Conservation (phyloP, 2,113 vertebrate genomes). For the Raphicerus campestris region DNA sequence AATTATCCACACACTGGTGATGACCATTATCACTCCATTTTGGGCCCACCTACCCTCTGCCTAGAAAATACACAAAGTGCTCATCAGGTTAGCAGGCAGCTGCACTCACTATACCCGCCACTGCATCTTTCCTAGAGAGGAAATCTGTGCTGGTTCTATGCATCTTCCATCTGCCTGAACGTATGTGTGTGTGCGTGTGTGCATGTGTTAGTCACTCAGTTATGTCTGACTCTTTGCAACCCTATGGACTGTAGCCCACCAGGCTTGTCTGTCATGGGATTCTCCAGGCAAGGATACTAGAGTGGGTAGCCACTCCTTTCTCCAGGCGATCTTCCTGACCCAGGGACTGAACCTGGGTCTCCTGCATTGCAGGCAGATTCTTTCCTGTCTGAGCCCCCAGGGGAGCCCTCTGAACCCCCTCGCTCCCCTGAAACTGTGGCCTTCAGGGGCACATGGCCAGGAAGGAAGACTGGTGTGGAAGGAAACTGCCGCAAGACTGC, state of each 20-base stretch:
- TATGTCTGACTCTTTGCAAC: background rate
- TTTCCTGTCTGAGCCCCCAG: background rate
- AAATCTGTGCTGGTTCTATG: background rate
- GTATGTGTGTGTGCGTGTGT: accelerated
- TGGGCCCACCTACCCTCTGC: background rate
- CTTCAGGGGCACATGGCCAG: background rate
- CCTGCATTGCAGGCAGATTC: background rate
- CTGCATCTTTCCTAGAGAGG: background rate
- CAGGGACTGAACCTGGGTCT: background rate
- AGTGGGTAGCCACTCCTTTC: background rate
- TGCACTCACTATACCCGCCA: background rate
- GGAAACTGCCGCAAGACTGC: too few relatives aligned
- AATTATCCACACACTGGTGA: background rate
- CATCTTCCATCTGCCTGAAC: background rate
- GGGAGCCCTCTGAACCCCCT: background rate
- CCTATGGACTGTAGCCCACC: background rate
- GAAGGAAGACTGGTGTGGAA: background rate
- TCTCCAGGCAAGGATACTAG: background rate
- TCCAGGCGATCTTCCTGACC: background rate
- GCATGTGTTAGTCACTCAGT: background rate
- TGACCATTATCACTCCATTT: background rate
- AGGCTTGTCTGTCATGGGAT: background rate
- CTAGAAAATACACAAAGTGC: background rate
- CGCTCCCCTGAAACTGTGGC: background rate
- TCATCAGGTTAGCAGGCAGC: background rate